Percentiles rank a stretch among this genome's conserved stretches.
These are phyloP conservation scores for Holothuria scabra DNA, from an alignment of 53 echinoderm and acorn worm species.

Conservation along the genomic window DNA sequence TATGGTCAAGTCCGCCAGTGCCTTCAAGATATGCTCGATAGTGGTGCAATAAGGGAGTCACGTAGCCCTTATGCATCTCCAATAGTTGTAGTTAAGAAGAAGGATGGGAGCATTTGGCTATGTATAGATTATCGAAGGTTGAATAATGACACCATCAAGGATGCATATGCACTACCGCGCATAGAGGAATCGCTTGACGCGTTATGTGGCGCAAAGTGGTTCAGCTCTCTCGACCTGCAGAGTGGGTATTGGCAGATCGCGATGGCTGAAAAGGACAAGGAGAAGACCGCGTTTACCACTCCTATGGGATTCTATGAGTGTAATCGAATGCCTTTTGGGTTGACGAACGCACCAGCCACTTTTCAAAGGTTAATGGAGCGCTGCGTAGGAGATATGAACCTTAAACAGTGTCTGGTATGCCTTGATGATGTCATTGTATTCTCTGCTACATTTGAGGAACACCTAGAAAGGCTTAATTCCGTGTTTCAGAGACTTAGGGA, in stretches of 20 bases:
- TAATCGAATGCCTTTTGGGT: conserved; percentile 40
- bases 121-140: conserved; percentile 49
- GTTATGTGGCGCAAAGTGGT: no score
- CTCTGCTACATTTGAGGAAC: conserved; percentile 40
- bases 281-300: conserved; percentile 21
- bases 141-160: conserved; percentile 19
- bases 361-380: conserved; percentile 43
- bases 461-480: not conserved
- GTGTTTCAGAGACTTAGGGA: conserved; percentile 18
- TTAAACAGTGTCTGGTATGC: conserved; percentile 37
- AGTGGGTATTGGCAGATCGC: conserved; percentile 3
- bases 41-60: conserved; percentile 37
- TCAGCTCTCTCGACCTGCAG: no score
- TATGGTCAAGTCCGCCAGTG: conserved; percentile 42
- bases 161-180: conserved; percentile 31
- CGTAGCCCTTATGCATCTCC: conserved; percentile 58
- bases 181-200: no score
- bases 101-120: conserved; percentile 15
- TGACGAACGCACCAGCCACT: conserved; percentile 24
- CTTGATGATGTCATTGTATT: conserved; percentile 45
- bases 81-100: conserved; percentile 40
- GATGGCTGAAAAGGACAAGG: not conserved
- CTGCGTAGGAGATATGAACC: conserved; percentile 36
- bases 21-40: conserved; percentile 21
- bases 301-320: conserved; percentile 33